Evolutionary conservation across 2,113 vertebrate genomes (phyloP).

Genomic region (Passer montanus): DNA sequence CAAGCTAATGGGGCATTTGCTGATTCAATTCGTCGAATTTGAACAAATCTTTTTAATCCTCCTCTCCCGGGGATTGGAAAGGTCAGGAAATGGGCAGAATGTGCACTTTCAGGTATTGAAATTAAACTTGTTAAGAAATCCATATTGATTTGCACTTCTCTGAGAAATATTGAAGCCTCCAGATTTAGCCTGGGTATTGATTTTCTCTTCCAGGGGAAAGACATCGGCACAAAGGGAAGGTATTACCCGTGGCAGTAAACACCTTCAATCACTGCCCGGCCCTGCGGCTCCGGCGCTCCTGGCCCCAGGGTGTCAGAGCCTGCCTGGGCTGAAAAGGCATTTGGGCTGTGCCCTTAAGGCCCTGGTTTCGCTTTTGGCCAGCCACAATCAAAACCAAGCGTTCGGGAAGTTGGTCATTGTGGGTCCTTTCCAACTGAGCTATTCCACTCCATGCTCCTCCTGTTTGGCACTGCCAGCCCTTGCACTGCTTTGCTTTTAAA

Average conservation of each 20-base stretch:
- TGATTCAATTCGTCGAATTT: conserved; percentile 26
- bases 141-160: conserved; percentile 60
- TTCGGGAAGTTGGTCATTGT: fast-evolving
- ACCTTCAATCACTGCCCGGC: neutral
- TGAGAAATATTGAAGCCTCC: conserved; percentile 54
- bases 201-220: conserved; percentile 55
- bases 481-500: conserved; percentile 62
- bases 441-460: fast-evolving
- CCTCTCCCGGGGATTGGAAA: neutral
- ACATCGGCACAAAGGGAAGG: neutral
- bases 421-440: neutral
- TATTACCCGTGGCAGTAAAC: conserved; percentile 39
- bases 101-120: conserved; percentile 53
- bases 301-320: neutral
- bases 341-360: neutral
- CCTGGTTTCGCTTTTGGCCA: neutral
- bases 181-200: conserved; percentile 51
- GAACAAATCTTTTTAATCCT: conserved; percentile 36
- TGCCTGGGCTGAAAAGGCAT: fast-evolving
- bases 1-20: conserved; percentile 37
- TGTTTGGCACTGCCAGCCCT: neutral
- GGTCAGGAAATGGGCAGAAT: conserved; percentile 37
- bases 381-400: neutral
- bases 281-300: neutral
- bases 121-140: conserved; percentile 68